Conservation (phyloP, 2,113 vertebrate genomes). For the Lasiurus borealis region DNA sequence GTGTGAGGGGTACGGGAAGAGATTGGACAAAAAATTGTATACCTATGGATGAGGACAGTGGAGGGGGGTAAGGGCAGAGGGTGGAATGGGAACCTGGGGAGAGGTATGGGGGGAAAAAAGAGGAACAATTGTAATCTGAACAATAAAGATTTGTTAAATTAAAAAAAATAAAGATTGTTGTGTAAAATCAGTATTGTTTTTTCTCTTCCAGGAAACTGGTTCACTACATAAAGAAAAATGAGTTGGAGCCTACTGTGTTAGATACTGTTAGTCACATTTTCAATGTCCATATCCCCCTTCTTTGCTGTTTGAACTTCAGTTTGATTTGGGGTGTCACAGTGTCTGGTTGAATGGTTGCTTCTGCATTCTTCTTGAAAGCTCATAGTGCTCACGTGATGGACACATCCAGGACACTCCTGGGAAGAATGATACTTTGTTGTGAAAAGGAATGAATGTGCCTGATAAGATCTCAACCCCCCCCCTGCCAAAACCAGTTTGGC, state of each 20-base stretch:
- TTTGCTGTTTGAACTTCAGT: slow-evolving; percentile 15
- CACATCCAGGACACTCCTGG: not conserved
- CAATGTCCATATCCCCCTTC: not conserved
- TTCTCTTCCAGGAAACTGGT: slow-evolving; percentile 42
- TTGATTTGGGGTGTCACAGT: not conserved
- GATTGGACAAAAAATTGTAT: too few relatives aligned
- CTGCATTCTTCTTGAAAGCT: not conserved
- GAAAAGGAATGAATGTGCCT: not conserved
- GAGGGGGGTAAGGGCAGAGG: too few relatives aligned
- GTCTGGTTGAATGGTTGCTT: not conserved
- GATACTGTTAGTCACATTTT: not conserved
- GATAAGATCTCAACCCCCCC: too few relatives aligned
- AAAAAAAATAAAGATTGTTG: not conserved
- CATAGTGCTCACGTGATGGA: not conserved
- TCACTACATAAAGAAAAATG: slow-evolving; percentile 42
- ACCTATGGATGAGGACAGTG: too few relatives aligned
- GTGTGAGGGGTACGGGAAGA: too few relatives aligned
- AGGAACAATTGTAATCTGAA: too few relatives aligned
- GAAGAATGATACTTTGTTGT: not conserved
- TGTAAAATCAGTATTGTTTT: slow-evolving; percentile 57
- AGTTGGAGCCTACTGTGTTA: not conserved
- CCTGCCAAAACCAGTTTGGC: too few relatives aligned
- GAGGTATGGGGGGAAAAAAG: too few relatives aligned
- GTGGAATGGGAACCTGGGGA: too few relatives aligned
- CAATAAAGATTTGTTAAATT: too few relatives aligned